phyloP scores from a whole-genome alignment of 2,797 vertebrate species.

The Fringilla coelebs region DNA sequence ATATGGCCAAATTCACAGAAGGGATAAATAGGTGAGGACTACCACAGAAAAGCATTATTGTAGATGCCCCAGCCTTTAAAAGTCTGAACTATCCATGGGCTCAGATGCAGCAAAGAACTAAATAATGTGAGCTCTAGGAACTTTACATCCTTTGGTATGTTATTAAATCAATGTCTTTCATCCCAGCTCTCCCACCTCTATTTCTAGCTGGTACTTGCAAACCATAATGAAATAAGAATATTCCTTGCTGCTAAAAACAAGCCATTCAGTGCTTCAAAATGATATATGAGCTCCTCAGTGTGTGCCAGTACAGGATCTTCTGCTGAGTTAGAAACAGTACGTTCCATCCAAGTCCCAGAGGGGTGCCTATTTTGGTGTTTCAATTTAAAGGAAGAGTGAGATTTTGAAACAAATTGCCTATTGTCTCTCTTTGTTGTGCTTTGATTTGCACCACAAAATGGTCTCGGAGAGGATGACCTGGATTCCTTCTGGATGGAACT shows the following conservation, averaged over 20 bases:
- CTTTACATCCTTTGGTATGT: neutral
- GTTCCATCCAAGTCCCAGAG: neutral
- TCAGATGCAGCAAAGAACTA: neutral
- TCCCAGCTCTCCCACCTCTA: neutral
- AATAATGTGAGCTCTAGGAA: neutral
- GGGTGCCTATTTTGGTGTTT: neutral
- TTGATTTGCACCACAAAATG: neutral
- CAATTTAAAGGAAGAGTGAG: neutral
- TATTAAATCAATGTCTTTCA: neutral
- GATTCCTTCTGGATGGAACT: constrained; percentile 13
- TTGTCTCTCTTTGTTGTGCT: neutral
- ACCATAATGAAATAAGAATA: neutral
- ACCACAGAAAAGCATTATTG: neutral
- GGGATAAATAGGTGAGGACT: neutral
- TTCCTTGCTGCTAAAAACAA: neutral
- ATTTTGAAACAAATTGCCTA: constrained; percentile 1
- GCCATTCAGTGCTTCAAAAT: neutral
- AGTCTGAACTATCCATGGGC: neutral
- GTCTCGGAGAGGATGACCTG: neutral
- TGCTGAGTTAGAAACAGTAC: neutral
- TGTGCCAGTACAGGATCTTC: neutral
- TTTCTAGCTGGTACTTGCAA: neutral
- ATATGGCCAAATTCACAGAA: neutral
- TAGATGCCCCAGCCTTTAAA: neutral
- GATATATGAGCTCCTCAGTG: neutral